phyloP scores from a whole-genome alignment of 2,113 vertebrate genomes.

The Benitochromis conjunctus region DNA sequence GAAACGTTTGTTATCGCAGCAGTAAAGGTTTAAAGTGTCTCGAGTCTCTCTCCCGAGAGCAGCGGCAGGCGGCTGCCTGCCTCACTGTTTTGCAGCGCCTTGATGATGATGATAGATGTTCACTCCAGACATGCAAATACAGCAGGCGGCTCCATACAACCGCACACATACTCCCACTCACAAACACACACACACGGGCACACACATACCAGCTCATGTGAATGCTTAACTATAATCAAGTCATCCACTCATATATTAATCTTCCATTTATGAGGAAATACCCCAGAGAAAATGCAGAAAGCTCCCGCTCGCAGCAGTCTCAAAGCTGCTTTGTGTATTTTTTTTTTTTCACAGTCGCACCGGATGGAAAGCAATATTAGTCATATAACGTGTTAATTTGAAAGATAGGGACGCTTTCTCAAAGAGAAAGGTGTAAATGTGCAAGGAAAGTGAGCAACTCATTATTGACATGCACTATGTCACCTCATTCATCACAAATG shows the following conservation, averaged over 20 bases:
- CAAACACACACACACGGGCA: neutral
- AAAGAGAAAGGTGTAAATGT: neutral
- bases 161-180: neutral
- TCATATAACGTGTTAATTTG: constrained; percentile 23
- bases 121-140: constrained; percentile 67
- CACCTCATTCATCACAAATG: constrained; percentile 43
- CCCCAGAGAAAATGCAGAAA: constrained; percentile 17
- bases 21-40: constrained; percentile 49
- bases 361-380: constrained; percentile 17
- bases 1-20: constrained; percentile 58
- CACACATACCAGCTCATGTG: neutral
- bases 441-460: constrained; percentile 4
- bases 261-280: constrained; percentile 32
- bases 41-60: constrained; percentile 40
- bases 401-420: neutral
- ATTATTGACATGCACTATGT: constrained; percentile 41
- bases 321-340: neutral
- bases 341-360: constrained; percentile 1
- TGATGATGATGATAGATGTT: constrained; percentile 75
- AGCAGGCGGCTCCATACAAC: constrained; percentile 41
- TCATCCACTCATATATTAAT: constrained; percentile 53
- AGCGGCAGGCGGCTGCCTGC: constrained; percentile 23
- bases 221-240: constrained; percentile 54
- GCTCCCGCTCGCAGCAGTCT: constrained; percentile 8
- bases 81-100: constrained; percentile 55